A percentile compares a stretch with the other conserved stretches of the same genome.
These are phyloP conservation scores for Lacerta agilis DNA, from an alignment of 2,797 vertebrate genomes.

Conservation along the genomic window DNA sequence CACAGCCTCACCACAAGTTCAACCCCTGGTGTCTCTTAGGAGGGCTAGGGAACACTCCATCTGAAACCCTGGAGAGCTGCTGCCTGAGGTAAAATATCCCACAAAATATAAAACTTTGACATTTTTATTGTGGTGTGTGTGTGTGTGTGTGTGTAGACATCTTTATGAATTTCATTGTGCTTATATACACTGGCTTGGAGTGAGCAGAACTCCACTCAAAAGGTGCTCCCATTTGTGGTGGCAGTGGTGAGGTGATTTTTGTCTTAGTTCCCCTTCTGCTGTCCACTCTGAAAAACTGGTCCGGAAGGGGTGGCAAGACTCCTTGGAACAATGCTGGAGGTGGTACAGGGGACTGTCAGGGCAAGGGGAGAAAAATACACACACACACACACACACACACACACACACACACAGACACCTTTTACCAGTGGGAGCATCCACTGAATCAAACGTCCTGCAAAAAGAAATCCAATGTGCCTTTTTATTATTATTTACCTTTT, in stretches of 20 bases:
- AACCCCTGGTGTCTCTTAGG: not conserved
- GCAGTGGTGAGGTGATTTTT: not conserved
- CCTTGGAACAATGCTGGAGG: not conserved
- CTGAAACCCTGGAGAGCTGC: too few species aligned
- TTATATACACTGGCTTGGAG: not conserved
- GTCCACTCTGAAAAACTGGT: not conserved
- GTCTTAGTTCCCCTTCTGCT: not conserved
- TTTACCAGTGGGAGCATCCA: not conserved
- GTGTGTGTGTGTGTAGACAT: not conserved
- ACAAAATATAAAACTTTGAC: not conserved
- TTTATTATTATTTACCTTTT: too few species aligned
- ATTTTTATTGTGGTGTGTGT: not conserved
- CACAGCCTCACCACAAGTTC: not conserved
- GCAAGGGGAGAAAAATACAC: too few species aligned
- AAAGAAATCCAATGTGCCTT: not conserved
- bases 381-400: accelerated
- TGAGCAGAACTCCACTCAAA: not conserved
- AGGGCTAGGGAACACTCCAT: too few species aligned
- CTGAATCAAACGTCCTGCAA: not conserved
- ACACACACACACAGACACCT: not conserved
- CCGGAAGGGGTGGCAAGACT: not conserved
- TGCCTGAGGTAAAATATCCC: too few species aligned
- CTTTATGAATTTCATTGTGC: not conserved
- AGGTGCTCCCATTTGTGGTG: not conserved
- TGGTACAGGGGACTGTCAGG: too few species aligned